Evolutionary conservation across 1,140 invertebrate genomes (phyloP).

Genomic region (Argopecten irradians): DNA sequence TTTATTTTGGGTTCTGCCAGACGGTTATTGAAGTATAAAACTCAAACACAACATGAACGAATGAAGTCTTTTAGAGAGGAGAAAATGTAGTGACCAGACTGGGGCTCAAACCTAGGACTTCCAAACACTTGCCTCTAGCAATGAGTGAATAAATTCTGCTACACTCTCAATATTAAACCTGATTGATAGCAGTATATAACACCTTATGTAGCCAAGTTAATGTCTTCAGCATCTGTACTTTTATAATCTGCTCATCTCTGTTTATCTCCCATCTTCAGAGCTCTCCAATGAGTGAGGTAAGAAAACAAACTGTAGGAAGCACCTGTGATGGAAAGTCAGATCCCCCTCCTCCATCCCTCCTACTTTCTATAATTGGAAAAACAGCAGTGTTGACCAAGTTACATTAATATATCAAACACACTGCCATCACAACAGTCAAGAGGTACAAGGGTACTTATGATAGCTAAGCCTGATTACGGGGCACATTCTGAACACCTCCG

Average conservation of each 20-base stretch:
- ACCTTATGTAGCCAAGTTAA: too few species aligned
- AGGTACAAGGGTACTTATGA: background rate
- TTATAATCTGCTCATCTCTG: background rate
- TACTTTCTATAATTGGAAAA: background rate
- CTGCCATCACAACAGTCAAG: background rate
- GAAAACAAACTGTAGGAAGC: background rate
- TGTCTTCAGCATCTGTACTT: background rate
- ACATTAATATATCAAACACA: background rate
- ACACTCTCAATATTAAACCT: too few species aligned
- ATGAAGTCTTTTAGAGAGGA: too few species aligned
- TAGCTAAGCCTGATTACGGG: background rate
- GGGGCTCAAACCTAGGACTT: too few species aligned
- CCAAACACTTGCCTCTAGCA: too few species aligned
- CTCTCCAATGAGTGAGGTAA: slow-evolving; percentile 14
- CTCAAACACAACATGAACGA: too few species aligned
- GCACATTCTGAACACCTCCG: background rate
- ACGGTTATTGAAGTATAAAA: too few species aligned
- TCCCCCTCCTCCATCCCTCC: background rate
- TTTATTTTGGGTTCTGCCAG: too few species aligned
- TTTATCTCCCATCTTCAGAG: background rate
- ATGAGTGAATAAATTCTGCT: too few species aligned
- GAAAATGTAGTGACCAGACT: too few species aligned
- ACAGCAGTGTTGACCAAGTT: background rate
- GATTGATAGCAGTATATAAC: too few species aligned
- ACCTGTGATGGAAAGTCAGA: background rate